phyloP scores from a whole-genome alignment of 2,797 vertebrate genomes.

The Gallirallus australis region DNA sequence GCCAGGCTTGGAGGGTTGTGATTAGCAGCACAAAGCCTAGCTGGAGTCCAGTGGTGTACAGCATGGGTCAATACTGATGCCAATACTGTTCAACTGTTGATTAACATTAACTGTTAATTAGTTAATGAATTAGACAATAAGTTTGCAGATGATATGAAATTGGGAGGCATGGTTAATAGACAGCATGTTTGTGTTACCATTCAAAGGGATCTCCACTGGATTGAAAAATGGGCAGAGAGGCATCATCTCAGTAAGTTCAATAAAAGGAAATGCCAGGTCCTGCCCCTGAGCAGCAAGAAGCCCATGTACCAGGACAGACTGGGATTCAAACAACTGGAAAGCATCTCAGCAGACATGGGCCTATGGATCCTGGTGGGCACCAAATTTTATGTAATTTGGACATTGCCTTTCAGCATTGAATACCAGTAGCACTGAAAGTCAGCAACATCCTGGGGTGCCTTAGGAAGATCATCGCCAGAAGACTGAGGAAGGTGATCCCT shows the following conservation, averaged over 20 bases:
- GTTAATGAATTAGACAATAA: not conserved
- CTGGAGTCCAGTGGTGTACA: too few relatives aligned
- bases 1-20: not conserved
- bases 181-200: not conserved
- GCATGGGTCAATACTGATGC: not conserved
- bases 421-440: not conserved
- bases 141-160: not conserved
- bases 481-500: not conserved
- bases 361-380: not conserved
- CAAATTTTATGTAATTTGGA: not conserved
- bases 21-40: not conserved
- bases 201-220: not conserved
- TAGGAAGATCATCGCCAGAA: not conserved
- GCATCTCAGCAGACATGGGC: not conserved
- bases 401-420: not conserved
- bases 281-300: not conserved
- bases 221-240: not conserved
- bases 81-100: not conserved
- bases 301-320: not conserved
- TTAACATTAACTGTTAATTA: not conserved
- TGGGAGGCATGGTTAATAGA: not conserved
- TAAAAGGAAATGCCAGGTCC: not conserved
- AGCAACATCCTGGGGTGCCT: not conserved
- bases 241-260: not conserved
- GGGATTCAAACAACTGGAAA: not conserved